phyloP scores from a whole-genome alignment of 2,888 invertebrate genomes.

The Perizoma flavofasciatum region DNA sequence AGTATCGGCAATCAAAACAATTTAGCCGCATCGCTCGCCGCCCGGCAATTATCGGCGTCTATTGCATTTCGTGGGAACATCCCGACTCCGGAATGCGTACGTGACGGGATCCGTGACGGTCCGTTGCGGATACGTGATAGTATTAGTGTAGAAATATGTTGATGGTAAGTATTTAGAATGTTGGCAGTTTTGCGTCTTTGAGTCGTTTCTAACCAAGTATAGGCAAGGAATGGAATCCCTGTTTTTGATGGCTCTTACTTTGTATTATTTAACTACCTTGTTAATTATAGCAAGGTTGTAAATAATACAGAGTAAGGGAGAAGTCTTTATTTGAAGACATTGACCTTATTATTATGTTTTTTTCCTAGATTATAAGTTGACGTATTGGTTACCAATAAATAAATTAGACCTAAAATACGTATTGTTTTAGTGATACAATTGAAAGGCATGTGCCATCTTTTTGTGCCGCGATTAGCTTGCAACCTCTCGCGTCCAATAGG shows the following conservation, averaged over 20 bases:
- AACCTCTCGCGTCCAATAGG: too few species aligned
- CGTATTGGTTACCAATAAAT: too few species aligned
- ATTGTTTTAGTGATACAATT: too few species aligned
- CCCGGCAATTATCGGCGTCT: slow-evolving; percentile 26
- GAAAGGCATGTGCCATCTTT: too few species aligned
- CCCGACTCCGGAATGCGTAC: slow-evolving; percentile 40
- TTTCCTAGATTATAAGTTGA: too few species aligned
- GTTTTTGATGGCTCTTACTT: slow-evolving; percentile 2
- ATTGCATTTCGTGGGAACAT: slow-evolving; percentile 37
- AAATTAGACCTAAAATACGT: too few species aligned
- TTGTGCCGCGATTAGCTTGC: too few species aligned
- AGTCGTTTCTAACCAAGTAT: too few species aligned
- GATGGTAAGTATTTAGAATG: slow-evolving; percentile 14
- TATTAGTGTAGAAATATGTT: slow-evolving; percentile 23
- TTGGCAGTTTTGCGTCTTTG: slow-evolving; percentile 11
- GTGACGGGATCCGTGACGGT: slow-evolving; percentile 40
- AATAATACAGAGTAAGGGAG: too few species aligned
- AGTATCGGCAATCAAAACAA: slow-evolving; percentile 13
- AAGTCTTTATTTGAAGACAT: neutral
- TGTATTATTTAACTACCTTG: neutral
- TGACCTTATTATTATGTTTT: too few species aligned
- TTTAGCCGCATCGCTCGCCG: slow-evolving; percentile 20
- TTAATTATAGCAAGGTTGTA: neutral
- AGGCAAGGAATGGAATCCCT: slow-evolving; percentile 2
- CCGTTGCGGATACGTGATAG: slow-evolving; percentile 23